phyloP scores from a whole-genome alignment of 2,113 vertebrate species.

The Nycticorax nycticorax region DNA sequence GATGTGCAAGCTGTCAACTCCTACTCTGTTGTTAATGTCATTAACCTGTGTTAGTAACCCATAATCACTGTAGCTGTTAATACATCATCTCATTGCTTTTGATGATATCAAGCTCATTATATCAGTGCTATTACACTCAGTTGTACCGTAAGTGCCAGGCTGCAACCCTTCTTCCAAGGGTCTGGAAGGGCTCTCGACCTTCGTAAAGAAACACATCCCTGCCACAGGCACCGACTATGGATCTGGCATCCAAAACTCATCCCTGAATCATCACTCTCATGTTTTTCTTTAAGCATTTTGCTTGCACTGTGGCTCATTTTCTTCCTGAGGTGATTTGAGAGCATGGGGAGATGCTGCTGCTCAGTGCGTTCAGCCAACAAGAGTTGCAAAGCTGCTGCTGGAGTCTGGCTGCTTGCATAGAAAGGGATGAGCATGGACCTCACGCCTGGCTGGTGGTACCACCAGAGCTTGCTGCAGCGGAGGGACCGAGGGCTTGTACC shows the following conservation, averaged over 20 bases:
- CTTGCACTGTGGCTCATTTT: neutral
- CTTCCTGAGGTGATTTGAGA: neutral
- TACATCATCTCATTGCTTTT: neutral
- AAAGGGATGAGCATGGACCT: neutral
- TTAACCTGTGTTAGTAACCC: neutral
- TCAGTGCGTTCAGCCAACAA: neutral
- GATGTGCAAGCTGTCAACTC: neutral
- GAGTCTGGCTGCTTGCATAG: neutral
- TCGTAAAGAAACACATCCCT: neutral
- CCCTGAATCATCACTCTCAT: neutral
- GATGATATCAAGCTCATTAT: neutral
- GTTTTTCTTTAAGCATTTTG: neutral
- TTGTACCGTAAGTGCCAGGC: neutral
- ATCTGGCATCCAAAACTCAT: neutral
- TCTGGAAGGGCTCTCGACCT: neutral
- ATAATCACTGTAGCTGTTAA: neutral
- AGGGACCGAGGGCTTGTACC: neutral
- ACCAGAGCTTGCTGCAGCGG: fast-evolving
- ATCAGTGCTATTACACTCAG: neutral
- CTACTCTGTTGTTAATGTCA: neutral
- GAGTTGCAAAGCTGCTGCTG: neutral
- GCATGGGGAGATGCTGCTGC: neutral
- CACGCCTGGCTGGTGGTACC: neutral
- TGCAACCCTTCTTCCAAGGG: neutral
- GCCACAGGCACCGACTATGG: neutral